Conservation (phyloP, 2,113 vertebrate genomes). For the Halichoerus grypus region DNA sequence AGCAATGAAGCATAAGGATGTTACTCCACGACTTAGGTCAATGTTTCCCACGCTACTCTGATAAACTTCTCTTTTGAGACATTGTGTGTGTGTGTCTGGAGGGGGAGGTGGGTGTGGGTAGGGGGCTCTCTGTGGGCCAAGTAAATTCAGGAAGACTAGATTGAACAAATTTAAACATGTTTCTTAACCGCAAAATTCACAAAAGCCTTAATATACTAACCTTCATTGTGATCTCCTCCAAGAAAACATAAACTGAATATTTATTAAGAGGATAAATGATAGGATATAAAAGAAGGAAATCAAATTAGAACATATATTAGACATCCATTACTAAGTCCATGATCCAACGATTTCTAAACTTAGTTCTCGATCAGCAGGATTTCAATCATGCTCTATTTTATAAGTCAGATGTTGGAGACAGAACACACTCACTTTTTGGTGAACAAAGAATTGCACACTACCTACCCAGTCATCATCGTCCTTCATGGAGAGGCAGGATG, state of each 20-base stretch:
- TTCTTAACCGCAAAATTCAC: background rate
- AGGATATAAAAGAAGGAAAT: background rate
- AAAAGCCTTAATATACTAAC: background rate
- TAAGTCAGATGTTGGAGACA: background rate
- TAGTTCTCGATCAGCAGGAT: background rate
- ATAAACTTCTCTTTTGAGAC: background rate
- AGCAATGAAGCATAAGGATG: background rate
- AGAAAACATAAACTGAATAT: conserved; percentile 2
- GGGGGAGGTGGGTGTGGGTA: rapidly evolving
- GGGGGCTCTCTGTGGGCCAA: background rate
- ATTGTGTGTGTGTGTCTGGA: background rate
- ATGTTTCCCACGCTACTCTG: background rate
- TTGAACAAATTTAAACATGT: conserved; percentile 4
- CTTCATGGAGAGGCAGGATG: background rate
- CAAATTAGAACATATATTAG: background rate
- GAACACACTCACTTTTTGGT: background rate
- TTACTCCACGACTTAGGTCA: background rate
- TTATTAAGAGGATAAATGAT: conserved; percentile 11
- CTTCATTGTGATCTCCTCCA: background rate
- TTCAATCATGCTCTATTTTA: background rate
- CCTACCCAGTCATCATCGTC: background rate
- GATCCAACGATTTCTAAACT: background rate
- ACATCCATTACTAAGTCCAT: background rate
- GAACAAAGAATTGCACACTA: background rate
- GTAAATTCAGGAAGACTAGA: background rate